These are phyloP conservation scores for Caloenas nicobarica DNA, from an alignment of 2,113 vertebrate species.

Conservation along the genomic window DNA sequence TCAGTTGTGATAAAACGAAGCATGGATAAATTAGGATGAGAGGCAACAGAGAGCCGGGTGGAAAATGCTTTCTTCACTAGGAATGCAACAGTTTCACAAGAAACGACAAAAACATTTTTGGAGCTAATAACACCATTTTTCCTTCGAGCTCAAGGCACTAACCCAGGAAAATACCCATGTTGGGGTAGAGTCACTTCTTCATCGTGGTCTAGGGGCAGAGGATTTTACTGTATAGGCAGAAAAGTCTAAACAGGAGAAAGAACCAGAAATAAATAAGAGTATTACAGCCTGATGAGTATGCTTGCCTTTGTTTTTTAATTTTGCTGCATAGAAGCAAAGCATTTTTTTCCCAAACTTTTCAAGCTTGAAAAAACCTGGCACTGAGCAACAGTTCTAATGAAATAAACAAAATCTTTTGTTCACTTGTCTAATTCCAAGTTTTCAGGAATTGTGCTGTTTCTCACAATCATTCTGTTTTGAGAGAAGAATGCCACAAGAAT, in stretches of 20 bases:
- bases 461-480: not conserved
- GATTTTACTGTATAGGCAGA: not conserved
- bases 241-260: not conserved
- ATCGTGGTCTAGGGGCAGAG: not conserved
- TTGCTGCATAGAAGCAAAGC: not conserved
- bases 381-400: not conserved
- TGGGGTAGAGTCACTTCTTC: not conserved
- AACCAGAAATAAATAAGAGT: not conserved
- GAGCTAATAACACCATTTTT: not conserved
- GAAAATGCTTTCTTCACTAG: not conserved
- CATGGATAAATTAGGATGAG: not conserved
- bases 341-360: not conserved
- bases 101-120: not conserved
- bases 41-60: not conserved
- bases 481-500: not conserved
- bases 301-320: not conserved
- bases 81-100: not conserved
- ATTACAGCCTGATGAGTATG: not conserved
- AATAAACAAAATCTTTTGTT: slow-evolving; percentile 17
- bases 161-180: not conserved
- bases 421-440: not conserved
- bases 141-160: not conserved
- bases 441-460: not conserved
- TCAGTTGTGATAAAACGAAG: not conserved
- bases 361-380: not conserved